phyloP scores from a whole-genome alignment of 2,797 vertebrate species.

The Denticeps clupeoides region DNA sequence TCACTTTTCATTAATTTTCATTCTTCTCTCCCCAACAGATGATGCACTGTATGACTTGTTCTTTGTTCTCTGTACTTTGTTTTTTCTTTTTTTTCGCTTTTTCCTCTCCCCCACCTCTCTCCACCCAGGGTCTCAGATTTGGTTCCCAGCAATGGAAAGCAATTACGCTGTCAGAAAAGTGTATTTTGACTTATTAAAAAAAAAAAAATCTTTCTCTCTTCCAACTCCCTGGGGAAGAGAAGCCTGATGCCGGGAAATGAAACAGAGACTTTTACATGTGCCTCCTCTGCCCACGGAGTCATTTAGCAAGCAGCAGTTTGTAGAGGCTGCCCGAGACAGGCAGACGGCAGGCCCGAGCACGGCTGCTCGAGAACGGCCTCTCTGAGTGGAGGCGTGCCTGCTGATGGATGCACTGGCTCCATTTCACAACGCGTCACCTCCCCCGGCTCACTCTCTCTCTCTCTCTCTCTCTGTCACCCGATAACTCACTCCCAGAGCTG shows the following conservation, averaged over 20 bases:
- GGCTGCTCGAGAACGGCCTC: too few relatives aligned
- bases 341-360: slow-evolving; percentile 37
- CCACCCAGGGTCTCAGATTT: slow-evolving; percentile 63
- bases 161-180: slow-evolving; percentile 92
- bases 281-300: slow-evolving; percentile 41
- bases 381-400: too few relatives aligned
- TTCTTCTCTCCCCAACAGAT: slow-evolving; percentile 71
- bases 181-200: slow-evolving; percentile 92
- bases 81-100: slow-evolving; percentile 29
- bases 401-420: too few relatives aligned
- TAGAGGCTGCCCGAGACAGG: slow-evolving; percentile 50
- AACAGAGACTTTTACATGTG: slow-evolving; percentile 49
- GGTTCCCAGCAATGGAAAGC: slow-evolving; percentile 72
- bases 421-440: too few relatives aligned
- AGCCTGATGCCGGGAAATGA: slow-evolving; percentile 55
- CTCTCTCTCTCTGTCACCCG: slow-evolving; percentile 30
- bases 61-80: slow-evolving; percentile 50
- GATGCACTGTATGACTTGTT: slow-evolving; percentile 81
- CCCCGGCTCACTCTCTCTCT: too few relatives aligned
- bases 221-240: slow-evolving; percentile 39
- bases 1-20: slow-evolving; percentile 95
- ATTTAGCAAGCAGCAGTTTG: slow-evolving; percentile 35
- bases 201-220: slow-evolving; percentile 53
- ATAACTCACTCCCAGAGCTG: slow-evolving; percentile 20
- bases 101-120: slow-evolving; percentile 20